A percentile compares a stretch with the other conserved stretches of the same genome.
Conservation (phyloP, 2,797 vertebrate genomes). For the Adelosebastes latens region DNA sequence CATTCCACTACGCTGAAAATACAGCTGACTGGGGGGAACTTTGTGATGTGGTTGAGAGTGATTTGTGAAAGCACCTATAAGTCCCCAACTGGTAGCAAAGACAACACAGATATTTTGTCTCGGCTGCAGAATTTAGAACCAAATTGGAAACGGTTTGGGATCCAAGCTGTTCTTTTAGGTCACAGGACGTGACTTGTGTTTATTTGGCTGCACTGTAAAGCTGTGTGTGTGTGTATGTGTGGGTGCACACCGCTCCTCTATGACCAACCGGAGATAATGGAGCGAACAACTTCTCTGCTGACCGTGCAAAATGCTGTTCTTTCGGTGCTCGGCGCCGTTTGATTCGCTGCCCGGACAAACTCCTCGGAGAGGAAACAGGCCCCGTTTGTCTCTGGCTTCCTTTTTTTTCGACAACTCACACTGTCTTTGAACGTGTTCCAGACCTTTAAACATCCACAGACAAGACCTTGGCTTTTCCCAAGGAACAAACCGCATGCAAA, state of each 20-base stretch:
- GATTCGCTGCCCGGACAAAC: slow-evolving; percentile 54
- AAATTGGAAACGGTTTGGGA: slow-evolving; percentile 4
- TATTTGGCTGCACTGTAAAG: background rate
- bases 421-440: slow-evolving; percentile 28
- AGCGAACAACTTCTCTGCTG: slow-evolving; percentile 51
- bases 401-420: slow-evolving; percentile 27
- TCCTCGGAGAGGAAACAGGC: slow-evolving; percentile 21
- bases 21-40: slow-evolving; percentile 44
- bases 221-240: background rate
- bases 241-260: background rate
- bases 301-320: slow-evolving; percentile 56
- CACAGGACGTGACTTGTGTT: background rate
- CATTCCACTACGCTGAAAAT: slow-evolving; percentile 30
- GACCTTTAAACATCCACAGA: slow-evolving; percentile 27
- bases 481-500: slow-evolving; percentile 4
- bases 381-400: slow-evolving; percentile 22
- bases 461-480: slow-evolving; percentile 2
- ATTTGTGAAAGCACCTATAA: slow-evolving; percentile 30
- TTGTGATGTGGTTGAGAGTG: slow-evolving; percentile 28
- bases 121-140: slow-evolving; percentile 1
- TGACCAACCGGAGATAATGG: slow-evolving; percentile 55
- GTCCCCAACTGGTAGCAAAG: background rate
- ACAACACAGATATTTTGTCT: slow-evolving; percentile 3
- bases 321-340: slow-evolving; percentile 31
- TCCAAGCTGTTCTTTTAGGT: slow-evolving; percentile 11